A percentile compares a stretch with the other conserved stretches of the same genome.
Conservation (phyloP, 2,888 invertebrate genomes). For the Lasioglossum morio region DNA sequence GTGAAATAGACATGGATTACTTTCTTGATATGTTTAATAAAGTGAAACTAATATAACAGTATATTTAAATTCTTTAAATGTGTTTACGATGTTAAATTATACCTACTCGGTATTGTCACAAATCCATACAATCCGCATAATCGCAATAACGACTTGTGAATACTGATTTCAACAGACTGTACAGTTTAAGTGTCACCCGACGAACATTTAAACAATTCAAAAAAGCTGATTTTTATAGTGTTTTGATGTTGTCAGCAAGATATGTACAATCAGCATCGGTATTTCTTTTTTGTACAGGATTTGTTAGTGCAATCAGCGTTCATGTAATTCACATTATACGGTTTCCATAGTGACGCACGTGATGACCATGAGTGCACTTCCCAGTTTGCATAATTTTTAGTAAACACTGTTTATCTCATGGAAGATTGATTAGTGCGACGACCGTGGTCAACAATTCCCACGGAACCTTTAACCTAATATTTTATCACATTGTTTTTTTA, state of each 20-base stretch:
- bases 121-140: no score
- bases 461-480: background rate
- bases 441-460: background rate
- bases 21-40: no score
- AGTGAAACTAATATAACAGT: no score
- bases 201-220: background rate
- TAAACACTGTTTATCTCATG: background rate
- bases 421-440: background rate
- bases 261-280: background rate
- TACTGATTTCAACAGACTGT: no score
- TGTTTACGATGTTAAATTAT: no score
- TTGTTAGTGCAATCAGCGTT: background rate
- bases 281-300: background rate
- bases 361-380: background rate
- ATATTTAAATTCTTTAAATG: no score
- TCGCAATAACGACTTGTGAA: no score
- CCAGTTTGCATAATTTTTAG: slow-evolving; percentile 8
- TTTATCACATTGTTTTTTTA: background rate
- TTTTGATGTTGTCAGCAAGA: background rate
- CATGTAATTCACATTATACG: slow-evolving; percentile 10
- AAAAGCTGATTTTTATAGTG: background rate
- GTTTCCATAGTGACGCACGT: slow-evolving; percentile 7
- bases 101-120: no score
- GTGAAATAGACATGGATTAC: no score
- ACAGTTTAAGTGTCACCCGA: no score